These are phyloP conservation scores for Cyclura pinguis DNA, from an alignment of 2,797 vertebrate species.

Conservation along the genomic window DNA sequence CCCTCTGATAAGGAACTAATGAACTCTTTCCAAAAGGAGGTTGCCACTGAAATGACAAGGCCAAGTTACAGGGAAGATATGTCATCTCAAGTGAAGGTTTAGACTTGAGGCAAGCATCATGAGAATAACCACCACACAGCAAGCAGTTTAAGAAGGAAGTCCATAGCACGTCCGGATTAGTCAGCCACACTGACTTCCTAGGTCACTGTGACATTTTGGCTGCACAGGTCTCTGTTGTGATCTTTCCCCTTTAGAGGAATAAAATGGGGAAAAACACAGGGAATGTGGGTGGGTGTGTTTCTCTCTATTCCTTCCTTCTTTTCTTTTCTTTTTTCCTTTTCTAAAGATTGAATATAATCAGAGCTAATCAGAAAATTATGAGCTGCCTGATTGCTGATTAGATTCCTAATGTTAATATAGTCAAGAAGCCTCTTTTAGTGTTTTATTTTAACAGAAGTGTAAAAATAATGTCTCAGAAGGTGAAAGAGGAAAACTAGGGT, in stretches of 20 bases:
- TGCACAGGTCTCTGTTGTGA: neutral
- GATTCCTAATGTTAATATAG: constrained; percentile 89
- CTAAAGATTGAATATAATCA: constrained; percentile 84
- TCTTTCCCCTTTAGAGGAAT: neutral
- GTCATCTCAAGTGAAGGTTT: neutral
- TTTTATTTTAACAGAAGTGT: constrained; percentile 83
- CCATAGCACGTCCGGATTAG: neutral
- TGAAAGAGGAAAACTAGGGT: constrained; percentile 60
- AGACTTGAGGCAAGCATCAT: neutral
- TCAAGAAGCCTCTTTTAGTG: constrained; percentile 83
- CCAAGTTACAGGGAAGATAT: neutral
- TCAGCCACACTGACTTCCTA: neutral
- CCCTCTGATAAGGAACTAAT: neutral
- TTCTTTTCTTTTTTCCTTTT: constrained; percentile 67
- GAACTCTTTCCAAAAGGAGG: neutral
- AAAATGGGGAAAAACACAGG: constrained; percentile 49
- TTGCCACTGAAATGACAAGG: neutral
- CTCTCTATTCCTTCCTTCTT: constrained; percentile 55
- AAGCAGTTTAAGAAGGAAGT: constrained; percentile 1
- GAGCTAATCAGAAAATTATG: constrained; percentile 90
- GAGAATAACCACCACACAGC: neutral
- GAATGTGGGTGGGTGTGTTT: constrained; percentile 59
- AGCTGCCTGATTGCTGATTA: constrained; percentile 90
- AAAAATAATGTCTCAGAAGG: constrained; percentile 82
- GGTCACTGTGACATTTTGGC: constrained; percentile 29